Evolutionary conservation across 2,797 vertebrate genomes (phyloP).

Genomic region (Crenuchus spilurus): DNA sequence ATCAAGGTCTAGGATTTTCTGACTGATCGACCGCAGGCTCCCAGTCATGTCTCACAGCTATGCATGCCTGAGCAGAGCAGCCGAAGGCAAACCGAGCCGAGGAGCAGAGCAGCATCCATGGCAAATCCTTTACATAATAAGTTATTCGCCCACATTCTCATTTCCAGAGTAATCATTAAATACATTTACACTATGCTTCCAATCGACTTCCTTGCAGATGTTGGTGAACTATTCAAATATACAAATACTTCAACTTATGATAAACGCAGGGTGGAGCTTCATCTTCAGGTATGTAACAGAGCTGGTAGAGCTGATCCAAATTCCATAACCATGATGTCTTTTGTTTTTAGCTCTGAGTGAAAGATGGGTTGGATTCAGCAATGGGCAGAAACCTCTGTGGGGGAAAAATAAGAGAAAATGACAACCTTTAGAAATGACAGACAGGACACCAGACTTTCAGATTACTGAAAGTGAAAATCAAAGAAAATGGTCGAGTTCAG

Average conservation of each 20-base stretch:
- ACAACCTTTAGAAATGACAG: neutral
- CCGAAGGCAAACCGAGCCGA: constrained; percentile 13
- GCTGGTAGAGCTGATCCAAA: neutral
- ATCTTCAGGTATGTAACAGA: neutral
- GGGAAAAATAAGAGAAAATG: neutral
- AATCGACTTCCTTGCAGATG: neutral
- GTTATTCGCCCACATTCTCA: neutral
- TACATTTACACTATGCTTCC: neutral
- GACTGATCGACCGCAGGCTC: constrained; percentile 24
- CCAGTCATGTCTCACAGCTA: constrained; percentile 16
- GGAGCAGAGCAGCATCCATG: neutral
- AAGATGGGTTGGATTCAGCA: constrained; percentile 24
- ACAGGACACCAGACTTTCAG: neutral
- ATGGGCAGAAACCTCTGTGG: constrained; percentile 25
- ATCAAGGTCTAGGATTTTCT: constrained; percentile 16
- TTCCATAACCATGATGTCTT: constrained; percentile 16
- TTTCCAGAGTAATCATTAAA: neutral
- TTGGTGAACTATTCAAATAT: no score
- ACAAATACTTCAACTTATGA: neutral
- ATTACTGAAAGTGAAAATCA: constrained; percentile 25
- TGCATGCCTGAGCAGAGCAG: neutral
- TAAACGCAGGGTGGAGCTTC: neutral
- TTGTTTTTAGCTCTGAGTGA: constrained; percentile 10
- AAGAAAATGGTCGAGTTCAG: constrained; percentile 35
- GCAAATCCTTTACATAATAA: neutral